phyloP scores from a whole-genome alignment of 2,888 invertebrate genomes.

The Camponotus fellah region DNA sequence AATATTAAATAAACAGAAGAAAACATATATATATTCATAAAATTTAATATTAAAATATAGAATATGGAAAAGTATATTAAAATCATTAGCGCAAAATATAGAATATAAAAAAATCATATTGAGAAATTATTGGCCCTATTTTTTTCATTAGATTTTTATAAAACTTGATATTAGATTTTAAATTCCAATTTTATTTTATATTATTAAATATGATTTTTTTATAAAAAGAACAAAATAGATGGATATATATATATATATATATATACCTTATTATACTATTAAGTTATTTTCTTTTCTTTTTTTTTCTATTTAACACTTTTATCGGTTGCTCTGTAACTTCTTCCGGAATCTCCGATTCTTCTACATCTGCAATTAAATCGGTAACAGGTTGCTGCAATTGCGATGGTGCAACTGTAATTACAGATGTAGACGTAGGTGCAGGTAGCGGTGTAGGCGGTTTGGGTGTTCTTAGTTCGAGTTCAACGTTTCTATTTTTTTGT shows the following conservation, averaged over 20 bases:
- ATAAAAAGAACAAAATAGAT: background rate
- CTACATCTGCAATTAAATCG: background rate
- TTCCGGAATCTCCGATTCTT: background rate
- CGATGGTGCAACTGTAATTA: background rate
- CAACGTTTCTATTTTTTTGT: slow-evolving; percentile 77
- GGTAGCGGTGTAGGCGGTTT: slow-evolving; percentile 68
- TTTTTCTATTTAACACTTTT: slow-evolving; percentile 47
- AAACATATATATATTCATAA: background rate
- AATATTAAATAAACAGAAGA: too few species aligned
- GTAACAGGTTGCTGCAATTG: background rate
- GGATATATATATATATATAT: too few species aligned
- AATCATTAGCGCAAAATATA: background rate
- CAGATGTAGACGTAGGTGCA: background rate
- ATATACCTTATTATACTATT: background rate
- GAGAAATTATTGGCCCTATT: background rate
- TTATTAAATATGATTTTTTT: slow-evolving; percentile 6
- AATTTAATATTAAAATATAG: background rate
- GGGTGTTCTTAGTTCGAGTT: slow-evolving; percentile 82
- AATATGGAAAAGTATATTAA: background rate
- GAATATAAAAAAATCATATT: background rate
- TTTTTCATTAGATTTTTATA: background rate
- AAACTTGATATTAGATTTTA: background rate
- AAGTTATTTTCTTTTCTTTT: slow-evolving; percentile 41
- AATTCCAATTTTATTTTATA: slow-evolving; percentile 14
- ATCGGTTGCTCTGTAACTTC: background rate